Conservation (phyloP, 2,113 vertebrate species). For the Gadus chalcogrammus region DNA sequence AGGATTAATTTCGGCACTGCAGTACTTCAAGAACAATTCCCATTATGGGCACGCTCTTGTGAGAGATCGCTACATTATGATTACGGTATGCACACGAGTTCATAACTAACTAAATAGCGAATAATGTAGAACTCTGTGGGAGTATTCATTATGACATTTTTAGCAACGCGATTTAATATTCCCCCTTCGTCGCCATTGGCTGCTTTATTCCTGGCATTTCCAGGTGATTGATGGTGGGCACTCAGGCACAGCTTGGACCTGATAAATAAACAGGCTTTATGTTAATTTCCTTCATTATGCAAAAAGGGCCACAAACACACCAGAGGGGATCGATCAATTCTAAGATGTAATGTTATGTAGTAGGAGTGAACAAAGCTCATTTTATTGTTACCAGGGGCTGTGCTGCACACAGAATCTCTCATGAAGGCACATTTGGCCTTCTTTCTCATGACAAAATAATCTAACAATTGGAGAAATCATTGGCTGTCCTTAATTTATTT, state of each 20-base stretch:
- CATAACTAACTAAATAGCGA: conserved; percentile 24
- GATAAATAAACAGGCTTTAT: conserved; percentile 69
- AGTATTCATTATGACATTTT: conserved; percentile 25
- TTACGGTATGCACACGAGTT: conserved; percentile 9
- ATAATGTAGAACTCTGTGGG: conserved; percentile 8
- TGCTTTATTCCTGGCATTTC: conserved; percentile 35
- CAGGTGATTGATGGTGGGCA: conserved; percentile 52
- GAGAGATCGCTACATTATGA: conserved; percentile 25
- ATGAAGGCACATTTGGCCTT: conserved; percentile 37
- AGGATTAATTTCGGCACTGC: conserved; percentile 10
- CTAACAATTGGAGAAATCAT: conserved; percentile 47
- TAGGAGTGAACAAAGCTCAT: conserved; percentile 39
- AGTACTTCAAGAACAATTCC: not conserved
- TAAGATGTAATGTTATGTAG: conserved; percentile 45
- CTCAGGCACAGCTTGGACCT: conserved; percentile 46
- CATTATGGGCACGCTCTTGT: conserved; percentile 16
- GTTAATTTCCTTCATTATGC: conserved; percentile 68
- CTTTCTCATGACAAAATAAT: conserved; percentile 43
- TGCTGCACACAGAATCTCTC: conserved; percentile 27
- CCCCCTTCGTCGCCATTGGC: conserved; percentile 30
- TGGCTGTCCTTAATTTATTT: conserved; percentile 26
- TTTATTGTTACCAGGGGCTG: conserved; percentile 38
- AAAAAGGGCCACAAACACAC: conserved; percentile 55
- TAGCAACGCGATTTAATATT: conserved; percentile 17
- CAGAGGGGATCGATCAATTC: conserved; percentile 63